Conservation (phyloP, 2,113 vertebrate species). For the Leuciscus idus region DNA sequence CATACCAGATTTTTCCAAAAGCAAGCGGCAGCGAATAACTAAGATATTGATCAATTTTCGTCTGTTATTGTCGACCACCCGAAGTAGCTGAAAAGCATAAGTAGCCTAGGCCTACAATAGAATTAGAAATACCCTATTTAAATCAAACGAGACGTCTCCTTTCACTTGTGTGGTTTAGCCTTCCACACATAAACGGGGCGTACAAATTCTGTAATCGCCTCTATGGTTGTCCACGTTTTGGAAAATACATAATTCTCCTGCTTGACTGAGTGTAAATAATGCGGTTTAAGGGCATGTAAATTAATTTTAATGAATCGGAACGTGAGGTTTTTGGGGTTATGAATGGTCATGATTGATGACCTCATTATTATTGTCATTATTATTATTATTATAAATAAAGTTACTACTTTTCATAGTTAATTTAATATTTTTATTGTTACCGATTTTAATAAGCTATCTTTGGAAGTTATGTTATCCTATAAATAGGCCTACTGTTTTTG, state of each 20-base stretch:
- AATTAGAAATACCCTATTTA: background rate
- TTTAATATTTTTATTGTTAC: background rate
- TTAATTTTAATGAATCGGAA: conserved; percentile 23
- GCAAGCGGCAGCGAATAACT: background rate
- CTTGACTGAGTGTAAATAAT: background rate
- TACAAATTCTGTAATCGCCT: background rate
- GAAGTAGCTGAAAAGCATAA: no score
- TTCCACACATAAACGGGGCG: background rate
- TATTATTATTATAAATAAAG: background rate
- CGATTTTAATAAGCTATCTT: background rate
- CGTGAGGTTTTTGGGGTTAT: conserved; percentile 4
- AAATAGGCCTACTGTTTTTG: background rate
- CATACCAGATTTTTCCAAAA: background rate
- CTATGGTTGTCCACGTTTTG: background rate
- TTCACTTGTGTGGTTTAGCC: background rate
- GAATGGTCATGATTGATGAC: background rate
- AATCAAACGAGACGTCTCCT: background rate
- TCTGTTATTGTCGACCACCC: background rate
- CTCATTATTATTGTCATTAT: background rate
- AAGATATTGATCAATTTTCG: background rate
- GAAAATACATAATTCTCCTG: background rate
- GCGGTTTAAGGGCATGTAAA: conserved; percentile 1
- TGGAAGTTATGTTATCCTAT: background rate
- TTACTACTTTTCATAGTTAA: background rate
- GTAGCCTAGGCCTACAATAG: background rate